A percentile compares a stretch with the other conserved stretches of the same genome.
phyloP scores from a whole-genome alignment of 2,113 vertebrate genomes.

The Paracanthobrama guichenoti region DNA sequence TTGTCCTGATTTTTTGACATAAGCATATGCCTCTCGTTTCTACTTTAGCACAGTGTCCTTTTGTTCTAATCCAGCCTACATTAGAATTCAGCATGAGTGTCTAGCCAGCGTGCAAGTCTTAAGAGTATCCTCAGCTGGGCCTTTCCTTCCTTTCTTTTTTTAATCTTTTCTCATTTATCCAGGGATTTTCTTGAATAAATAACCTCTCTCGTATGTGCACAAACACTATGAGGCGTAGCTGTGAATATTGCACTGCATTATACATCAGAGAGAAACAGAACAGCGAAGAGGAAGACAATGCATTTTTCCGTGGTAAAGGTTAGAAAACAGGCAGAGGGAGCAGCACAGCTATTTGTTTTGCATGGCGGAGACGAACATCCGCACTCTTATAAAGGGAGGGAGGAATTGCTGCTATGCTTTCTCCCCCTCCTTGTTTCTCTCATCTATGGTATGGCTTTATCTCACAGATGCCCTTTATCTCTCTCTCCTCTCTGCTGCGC shows the following conservation, averaged over 20 bases:
- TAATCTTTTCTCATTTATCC: constrained; percentile 39
- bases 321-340: constrained; percentile 51
- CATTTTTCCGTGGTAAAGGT: constrained; percentile 68
- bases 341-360: constrained; percentile 46
- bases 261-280: constrained; percentile 51
- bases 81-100: constrained; percentile 19
- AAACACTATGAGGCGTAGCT: constrained; percentile 56
- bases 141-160: constrained; percentile 19
- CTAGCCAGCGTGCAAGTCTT: not conserved
- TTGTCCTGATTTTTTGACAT: not conserved
- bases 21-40: not conserved
- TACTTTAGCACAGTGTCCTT: not conserved
- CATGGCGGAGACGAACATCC: constrained; percentile 44
- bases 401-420: constrained; percentile 42
- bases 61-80: constrained; percentile 9
- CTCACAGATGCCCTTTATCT: constrained; percentile 53
- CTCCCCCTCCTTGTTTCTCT: constrained; percentile 31
- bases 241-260: constrained; percentile 43
- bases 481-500: not conserved
- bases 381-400: constrained; percentile 49
- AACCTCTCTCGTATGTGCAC: constrained; percentile 45
- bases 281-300: constrained; percentile 24
- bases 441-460: constrained; percentile 54
- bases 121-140: constrained; percentile 19
- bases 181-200: constrained; percentile 64